Evolutionary conservation across 2,888 invertebrate species (phyloP).

Genomic region (Tanypteryx hageni): DNA sequence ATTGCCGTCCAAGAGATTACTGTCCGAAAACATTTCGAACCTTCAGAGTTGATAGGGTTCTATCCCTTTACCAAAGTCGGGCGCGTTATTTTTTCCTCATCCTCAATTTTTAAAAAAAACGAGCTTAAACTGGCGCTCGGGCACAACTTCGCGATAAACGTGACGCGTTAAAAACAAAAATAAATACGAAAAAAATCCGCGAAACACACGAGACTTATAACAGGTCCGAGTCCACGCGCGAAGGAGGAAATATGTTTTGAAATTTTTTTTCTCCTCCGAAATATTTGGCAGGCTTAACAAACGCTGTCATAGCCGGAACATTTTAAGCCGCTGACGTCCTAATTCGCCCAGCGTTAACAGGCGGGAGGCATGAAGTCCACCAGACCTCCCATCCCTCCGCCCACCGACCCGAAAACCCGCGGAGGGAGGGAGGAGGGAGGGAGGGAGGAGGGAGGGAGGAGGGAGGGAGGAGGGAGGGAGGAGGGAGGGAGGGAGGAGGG

Average conservation of each 20-base stretch:
- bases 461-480: neutral
- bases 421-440: neutral
- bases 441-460: neutral
- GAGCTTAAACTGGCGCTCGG: no score
- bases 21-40: no score
- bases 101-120: no score
- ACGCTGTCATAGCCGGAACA: constrained; percentile 19
- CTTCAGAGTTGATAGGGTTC: no score
- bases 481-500: neutral
- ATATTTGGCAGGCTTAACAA: neutral
- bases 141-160: no score
- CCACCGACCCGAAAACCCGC: constrained; percentile 14
- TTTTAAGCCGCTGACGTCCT: constrained; percentile 18
- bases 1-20: no score
- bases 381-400: neutral
- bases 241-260: neutral
- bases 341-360: constrained; percentile 30
- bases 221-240: neutral
- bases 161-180: no score
- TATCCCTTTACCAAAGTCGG: no score
- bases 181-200: no score
- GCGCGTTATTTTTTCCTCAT: no score
- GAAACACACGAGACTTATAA: no score
- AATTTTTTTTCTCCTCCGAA: neutral
- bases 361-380: constrained; percentile 14